These are phyloP conservation scores for Plecturocebus donacophilus DNA, from an alignment of 2,113 vertebrate genomes.

Conservation along the genomic window DNA sequence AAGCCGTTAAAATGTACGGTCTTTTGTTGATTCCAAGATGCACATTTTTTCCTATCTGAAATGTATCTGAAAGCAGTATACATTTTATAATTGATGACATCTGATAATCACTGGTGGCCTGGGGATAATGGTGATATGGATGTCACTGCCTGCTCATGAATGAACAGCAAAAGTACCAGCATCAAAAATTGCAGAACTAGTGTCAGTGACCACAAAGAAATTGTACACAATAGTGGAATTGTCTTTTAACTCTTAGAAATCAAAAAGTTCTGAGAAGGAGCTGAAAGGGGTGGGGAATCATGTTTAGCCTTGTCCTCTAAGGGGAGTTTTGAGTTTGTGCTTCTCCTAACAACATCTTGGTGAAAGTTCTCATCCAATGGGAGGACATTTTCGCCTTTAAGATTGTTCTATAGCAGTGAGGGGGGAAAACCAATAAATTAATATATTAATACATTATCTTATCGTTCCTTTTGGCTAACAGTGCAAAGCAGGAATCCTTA, in stretches of 20 bases:
- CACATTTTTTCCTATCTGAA: background rate
- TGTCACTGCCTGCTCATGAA: background rate
- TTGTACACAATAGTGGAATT: background rate
- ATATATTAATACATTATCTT: background rate
- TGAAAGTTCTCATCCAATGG: background rate
- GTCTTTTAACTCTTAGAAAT: background rate
- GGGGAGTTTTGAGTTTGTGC: background rate
- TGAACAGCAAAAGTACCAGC: background rate
- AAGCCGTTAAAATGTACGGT: background rate
- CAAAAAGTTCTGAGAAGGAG: background rate
- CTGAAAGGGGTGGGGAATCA: background rate
- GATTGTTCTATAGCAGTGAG: background rate
- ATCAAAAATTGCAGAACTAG: background rate
- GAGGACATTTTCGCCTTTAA: background rate
- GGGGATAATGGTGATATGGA: accelerated
- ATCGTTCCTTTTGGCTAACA: background rate
- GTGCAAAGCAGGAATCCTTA: background rate
- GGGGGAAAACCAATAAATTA: background rate
- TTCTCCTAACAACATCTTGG: background rate
- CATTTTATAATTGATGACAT: background rate
- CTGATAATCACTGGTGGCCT: background rate
- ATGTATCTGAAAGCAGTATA: background rate
- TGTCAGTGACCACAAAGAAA: background rate
- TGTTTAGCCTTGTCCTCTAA: background rate
- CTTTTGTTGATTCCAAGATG: background rate